A percentile compares a stretch with the other conserved stretches of the same genome.
phyloP scores from a whole-genome alignment of 2,113 vertebrate genomes.

The Heptranchias perlo region DNA sequence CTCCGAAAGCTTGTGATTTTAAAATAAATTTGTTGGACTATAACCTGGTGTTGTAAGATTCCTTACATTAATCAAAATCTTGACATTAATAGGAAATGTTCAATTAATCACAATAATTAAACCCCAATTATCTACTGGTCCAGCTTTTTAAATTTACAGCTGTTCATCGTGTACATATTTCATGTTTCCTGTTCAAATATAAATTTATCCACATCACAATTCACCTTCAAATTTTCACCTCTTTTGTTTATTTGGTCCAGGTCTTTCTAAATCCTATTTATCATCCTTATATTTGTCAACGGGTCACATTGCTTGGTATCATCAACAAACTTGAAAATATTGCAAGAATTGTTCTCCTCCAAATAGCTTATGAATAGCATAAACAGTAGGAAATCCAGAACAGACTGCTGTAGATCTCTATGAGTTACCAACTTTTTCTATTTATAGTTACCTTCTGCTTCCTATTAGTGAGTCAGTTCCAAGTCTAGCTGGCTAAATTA shows the following conservation, averaged over 20 bases:
- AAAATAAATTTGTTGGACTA: too few species aligned
- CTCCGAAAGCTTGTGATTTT: too few species aligned
- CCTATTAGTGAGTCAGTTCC: background rate
- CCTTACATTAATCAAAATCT: too few species aligned
- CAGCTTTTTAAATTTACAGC: background rate
- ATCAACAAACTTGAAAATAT: background rate
- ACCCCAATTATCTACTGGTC: background rate
- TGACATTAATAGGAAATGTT: background rate
- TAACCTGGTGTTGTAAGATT: too few species aligned
- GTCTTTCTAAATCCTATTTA: too few species aligned
- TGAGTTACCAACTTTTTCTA: background rate
- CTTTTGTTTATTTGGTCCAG: background rate
- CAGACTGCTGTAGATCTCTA: background rate
- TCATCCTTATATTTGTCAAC: background rate
- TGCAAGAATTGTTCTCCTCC: background rate
- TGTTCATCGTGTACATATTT: background rate
- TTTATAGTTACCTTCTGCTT: background rate
- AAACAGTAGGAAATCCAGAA: background rate
- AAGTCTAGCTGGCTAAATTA: background rate
- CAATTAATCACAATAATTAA: background rate
- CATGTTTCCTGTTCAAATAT: background rate
- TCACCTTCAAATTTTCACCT: background rate
- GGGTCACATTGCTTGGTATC: background rate
- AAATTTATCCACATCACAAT: background rate
- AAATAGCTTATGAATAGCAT: background rate